Evolutionary conservation across 2,113 vertebrate species (phyloP).

Genomic region (rabbit (Oryctolagus cuniculus)): DNA sequence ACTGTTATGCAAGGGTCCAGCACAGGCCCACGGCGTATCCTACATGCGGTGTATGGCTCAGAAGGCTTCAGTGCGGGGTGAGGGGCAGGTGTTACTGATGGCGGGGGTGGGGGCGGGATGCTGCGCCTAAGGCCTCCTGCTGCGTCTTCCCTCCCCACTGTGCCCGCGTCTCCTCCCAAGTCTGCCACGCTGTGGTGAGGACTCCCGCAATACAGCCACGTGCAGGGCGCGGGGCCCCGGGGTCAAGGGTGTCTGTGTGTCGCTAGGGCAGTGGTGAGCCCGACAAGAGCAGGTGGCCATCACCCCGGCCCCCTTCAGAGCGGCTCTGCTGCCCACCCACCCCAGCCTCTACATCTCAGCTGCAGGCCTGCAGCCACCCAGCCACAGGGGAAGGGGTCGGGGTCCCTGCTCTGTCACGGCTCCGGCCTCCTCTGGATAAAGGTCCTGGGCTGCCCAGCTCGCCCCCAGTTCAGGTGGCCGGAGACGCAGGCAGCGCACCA

Average conservation of each 20-base stretch:
- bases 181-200: fast-evolving
- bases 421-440: fast-evolving
- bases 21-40: not conserved
- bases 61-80: fast-evolving
- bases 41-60: fast-evolving
- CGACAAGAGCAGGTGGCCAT: not conserved
- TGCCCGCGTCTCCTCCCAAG: too few relatives aligned
- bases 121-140: not conserved
- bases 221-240: too few relatives aligned
- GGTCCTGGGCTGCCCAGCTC: not conserved
- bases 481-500: too few relatives aligned
- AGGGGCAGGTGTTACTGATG: fast-evolving
- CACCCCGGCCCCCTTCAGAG: too few relatives aligned
- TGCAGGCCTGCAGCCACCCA: fast-evolving
- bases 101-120: too few relatives aligned
- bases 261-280: not conserved
- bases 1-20: not conserved
- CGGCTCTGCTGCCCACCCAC: not conserved
- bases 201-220: not conserved
- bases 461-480: not conserved
- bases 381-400: too few relatives aligned
- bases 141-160: not conserved
- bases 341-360: not conserved
- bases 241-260: fast-evolving
- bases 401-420: too few relatives aligned